These are phyloP conservation scores for Phocides pigmalion DNA, from an alignment of 1,140 invertebrate genomes.

Conservation along the genomic window DNA sequence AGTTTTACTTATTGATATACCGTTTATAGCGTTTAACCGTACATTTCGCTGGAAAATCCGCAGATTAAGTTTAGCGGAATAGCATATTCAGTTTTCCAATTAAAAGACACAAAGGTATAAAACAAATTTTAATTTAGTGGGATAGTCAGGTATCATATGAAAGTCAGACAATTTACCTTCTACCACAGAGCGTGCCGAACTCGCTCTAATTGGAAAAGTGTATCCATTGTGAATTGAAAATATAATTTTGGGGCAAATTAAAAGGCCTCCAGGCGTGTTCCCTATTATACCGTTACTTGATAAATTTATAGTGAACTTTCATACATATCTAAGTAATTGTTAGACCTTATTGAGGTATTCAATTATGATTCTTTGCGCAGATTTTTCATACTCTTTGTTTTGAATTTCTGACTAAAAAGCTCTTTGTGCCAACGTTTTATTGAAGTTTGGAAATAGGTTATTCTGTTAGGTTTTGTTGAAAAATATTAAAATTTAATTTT, in stretches of 20 bases:
- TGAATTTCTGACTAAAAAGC: not conserved
- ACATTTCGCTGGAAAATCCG: too few species aligned
- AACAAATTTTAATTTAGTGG: too few species aligned
- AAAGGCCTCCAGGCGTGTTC: not conserved
- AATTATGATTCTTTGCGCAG: not conserved
- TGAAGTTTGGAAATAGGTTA: not conserved
- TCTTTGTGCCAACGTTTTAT: not conserved
- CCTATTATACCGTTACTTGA: conserved; percentile 19
- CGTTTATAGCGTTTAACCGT: too few species aligned
- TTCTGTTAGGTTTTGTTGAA: not conserved
- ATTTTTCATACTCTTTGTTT: not conserved
- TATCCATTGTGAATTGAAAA: conserved; percentile 25
- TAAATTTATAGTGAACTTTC: conserved; percentile 6
- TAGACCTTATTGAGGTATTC: not conserved
- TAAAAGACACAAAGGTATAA: not conserved
- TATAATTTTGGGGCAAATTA: conserved; percentile 22
- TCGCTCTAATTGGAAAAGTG: conserved; percentile 27
- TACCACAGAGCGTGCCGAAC: conserved; percentile 24
- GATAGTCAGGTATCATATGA: not conserved
- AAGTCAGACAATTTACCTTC: conserved; percentile 18
- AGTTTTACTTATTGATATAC: too few species aligned
- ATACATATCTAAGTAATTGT: not conserved
- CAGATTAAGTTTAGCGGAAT: too few species aligned
- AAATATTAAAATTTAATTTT: not conserved
- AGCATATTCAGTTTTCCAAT: not conserved